A percentile compares a stretch with the other conserved stretches of the same genome.
Conservation (phyloP, 2,888 invertebrate species). For the Zygaena filipendulae region DNA sequence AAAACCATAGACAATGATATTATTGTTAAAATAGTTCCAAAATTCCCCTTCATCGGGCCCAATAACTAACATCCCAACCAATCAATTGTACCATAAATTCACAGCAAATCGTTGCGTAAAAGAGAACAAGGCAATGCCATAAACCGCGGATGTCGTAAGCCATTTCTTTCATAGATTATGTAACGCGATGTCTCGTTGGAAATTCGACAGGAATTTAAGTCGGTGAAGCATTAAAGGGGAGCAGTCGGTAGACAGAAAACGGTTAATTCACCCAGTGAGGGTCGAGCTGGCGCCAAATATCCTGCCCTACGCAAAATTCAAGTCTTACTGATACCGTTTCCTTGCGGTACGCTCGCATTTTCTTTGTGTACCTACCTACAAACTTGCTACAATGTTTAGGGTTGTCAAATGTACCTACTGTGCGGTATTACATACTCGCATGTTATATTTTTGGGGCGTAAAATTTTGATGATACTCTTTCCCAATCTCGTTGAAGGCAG, state of each 20-base stretch:
- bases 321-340: slow-evolving; percentile 48
- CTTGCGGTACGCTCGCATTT: slow-evolving; percentile 25
- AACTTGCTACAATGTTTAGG: slow-evolving; percentile 17
- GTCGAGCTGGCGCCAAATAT: slow-evolving; percentile 59
- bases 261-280: slow-evolving; percentile 66
- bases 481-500: too few species aligned
- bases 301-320: slow-evolving; percentile 63
- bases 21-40: too few species aligned
- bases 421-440: too few species aligned
- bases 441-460: too few species aligned
- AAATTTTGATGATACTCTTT: too few species aligned
- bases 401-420: too few species aligned
- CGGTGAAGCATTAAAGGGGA: slow-evolving; percentile 63
- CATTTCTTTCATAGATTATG: slow-evolving; percentile 45
- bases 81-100: slow-evolving; percentile 21
- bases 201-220: slow-evolving; percentile 65
- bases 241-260: slow-evolving; percentile 49
- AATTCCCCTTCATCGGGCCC: too few species aligned
- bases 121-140: slow-evolving; percentile 36
- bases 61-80: slow-evolving; percentile 13
- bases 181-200: slow-evolving; percentile 54
- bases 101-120: slow-evolving; percentile 20
- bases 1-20: too few species aligned
- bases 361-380: slow-evolving; percentile 22
- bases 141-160: slow-evolving; percentile 58